Conservation (phyloP, 2,888 invertebrate species). For the Ischnus inquisitorius region DNA sequence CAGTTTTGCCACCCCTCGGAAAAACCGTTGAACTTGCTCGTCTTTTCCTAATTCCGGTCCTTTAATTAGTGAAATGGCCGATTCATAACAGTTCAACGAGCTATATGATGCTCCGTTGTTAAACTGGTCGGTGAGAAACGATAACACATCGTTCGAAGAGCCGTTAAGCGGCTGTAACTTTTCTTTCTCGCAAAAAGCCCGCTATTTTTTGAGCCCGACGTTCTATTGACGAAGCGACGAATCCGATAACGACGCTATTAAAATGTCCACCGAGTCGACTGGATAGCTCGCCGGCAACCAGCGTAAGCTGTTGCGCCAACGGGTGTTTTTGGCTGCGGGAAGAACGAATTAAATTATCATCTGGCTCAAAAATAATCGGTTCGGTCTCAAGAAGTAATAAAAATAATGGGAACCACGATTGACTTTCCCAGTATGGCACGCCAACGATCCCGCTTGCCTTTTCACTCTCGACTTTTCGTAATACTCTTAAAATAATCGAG, state of each 20-base stretch:
- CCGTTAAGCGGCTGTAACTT: neutral
- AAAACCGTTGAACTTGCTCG: slow-evolving; percentile 15
- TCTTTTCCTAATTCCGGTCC: slow-evolving; percentile 7
- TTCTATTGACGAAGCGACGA: slow-evolving; percentile 33
- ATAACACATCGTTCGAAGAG: neutral
- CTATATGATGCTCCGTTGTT: slow-evolving; percentile 4
- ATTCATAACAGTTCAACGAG: slow-evolving; percentile 18
- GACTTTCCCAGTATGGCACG: slow-evolving; percentile 72
- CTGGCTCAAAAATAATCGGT: slow-evolving; percentile 67
- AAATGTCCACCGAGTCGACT: slow-evolving; percentile 25
- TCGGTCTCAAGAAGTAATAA: slow-evolving; percentile 20
- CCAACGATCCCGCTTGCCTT: slow-evolving; percentile 74
- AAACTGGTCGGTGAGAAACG: slow-evolving; percentile 5
- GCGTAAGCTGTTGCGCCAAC: slow-evolving; percentile 61
- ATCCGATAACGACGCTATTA: slow-evolving; percentile 31
- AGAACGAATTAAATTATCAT: slow-evolving; percentile 65
- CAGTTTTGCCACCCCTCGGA: slow-evolving; percentile 4
- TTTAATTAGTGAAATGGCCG: neutral
- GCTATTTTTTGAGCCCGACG: slow-evolving; percentile 11
- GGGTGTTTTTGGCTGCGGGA: slow-evolving; percentile 69
- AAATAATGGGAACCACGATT: slow-evolving; percentile 76
- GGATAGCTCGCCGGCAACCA: slow-evolving; percentile 63
- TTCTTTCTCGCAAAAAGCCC: neutral
- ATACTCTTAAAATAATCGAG: slow-evolving; percentile 41
- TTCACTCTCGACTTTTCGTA: slow-evolving; percentile 74